These are phyloP conservation scores for Neoitamus cyanurus DNA, from an alignment of 2,888 invertebrate species.

Conservation along the genomic window DNA sequence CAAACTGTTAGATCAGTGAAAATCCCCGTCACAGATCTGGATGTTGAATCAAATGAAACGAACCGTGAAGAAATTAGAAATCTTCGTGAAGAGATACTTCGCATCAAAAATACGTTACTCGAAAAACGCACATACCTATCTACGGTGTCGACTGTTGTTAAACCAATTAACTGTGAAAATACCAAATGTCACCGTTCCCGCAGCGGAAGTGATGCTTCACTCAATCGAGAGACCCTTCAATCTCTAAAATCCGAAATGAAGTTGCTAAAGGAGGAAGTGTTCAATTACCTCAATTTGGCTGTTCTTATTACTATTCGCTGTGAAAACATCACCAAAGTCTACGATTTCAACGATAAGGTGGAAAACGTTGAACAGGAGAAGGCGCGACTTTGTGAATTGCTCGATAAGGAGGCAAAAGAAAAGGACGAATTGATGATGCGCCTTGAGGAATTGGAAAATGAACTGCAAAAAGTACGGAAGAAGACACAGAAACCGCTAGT, in stretches of 20 bases:
- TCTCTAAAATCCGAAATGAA: background rate
- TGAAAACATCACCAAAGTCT: background rate
- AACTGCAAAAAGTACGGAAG: background rate
- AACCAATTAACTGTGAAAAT: background rate
- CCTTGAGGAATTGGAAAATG: background rate
- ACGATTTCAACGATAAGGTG: background rate
- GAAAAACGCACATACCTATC: background rate
- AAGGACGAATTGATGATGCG: background rate
- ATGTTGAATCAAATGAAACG: background rate
- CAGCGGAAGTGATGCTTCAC: background rate
- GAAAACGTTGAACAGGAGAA: background rate
- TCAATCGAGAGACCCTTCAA: background rate
- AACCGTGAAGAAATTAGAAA: background rate
- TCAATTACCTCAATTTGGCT: background rate
- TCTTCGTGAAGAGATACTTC: background rate
- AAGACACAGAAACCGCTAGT: background rate
- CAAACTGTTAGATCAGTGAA: background rate
- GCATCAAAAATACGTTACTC: background rate
- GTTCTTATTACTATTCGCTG: background rate
- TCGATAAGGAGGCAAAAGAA: background rate
- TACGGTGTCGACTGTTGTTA: background rate
- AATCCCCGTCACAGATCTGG: background rate
- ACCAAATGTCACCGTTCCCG: background rate
- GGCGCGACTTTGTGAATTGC: background rate
- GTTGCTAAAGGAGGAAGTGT: background rate